Base-by-base conservation (phyloP, 2,888 invertebrate species). In the Flexamia atlantica region DNA sequence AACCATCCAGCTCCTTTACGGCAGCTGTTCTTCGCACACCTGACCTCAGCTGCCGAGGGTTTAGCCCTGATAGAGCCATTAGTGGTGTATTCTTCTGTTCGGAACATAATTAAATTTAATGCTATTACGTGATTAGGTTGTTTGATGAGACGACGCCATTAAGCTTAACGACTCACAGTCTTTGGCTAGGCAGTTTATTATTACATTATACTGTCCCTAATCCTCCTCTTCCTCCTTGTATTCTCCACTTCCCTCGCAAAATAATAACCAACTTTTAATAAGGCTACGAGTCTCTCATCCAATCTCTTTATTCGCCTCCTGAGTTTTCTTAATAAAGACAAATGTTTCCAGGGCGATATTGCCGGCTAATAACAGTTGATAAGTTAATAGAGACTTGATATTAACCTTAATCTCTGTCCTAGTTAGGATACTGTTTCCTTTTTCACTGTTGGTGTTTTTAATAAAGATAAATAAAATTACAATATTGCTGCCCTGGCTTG, bases 81-180 rank as follows among this genome's bases (percentile, higher is more conserved):
- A 72, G 72, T 40, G 64, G 72, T 40, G 36, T 72, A 72, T 72
- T 72, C 72, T 72, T 72, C 72, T 40, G 36, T 72, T 72, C 23
- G 40, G 72, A 42, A 72, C 30, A 42, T 72, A 72, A 72, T 72
- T 72, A 72, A 72, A 72, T 72, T 72, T 72, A 72, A 72, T 42
- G 72, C 72, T 42, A 72, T 72, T 36, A 72, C 72, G 40, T 42
- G 72, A 72, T 72, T 72, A 42, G 64, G n/a, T 25, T 64, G 64
- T 64, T 64, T 64, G 36, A 42, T 36, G 72, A 72, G 72, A 9
- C 42, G 40, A 9, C 42, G 40, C 72, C 72, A 64, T 64, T 64
- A 64, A 64, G 2, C 64, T 30, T 64, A 64, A 64, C 64, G 64
- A 64, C 30, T 30, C 30, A 30, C 28, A 64, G 28, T 30, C 64